Evolutionary conservation across 1,140 invertebrate genomes (phyloP).

Genomic region (Maconellicoccus hirsutus): DNA sequence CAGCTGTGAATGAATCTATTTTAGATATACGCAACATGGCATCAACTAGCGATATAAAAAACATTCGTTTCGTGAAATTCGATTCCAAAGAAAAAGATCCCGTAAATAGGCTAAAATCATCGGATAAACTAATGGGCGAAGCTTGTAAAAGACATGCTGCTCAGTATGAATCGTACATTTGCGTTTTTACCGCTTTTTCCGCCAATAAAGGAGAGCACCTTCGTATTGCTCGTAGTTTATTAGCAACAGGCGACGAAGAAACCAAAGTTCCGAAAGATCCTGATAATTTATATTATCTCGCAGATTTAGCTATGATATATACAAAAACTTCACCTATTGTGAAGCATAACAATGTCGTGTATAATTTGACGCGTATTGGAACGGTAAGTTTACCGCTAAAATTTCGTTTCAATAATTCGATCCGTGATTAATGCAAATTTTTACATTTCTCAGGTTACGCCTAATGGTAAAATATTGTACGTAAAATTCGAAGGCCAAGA

Average conservation of each 20-base stretch:
- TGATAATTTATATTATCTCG: neutral
- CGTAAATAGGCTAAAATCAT: neutral
- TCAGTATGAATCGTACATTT: too few relatives aligned
- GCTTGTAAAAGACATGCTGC: neutral
- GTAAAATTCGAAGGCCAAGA: too few relatives aligned
- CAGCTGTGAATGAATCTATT: too few relatives aligned
- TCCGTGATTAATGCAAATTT: too few relatives aligned
- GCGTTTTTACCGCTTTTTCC: too few relatives aligned
- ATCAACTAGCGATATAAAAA: too few relatives aligned
- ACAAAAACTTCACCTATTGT: neutral
- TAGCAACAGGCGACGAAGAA: neutral
- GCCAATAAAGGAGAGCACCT: too few relatives aligned
- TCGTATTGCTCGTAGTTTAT: neutral
- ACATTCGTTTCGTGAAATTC: neutral
- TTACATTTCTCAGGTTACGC: too few relatives aligned
- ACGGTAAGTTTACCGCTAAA: neutral
- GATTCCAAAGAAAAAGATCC: neutral
- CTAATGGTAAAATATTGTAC: too few relatives aligned
- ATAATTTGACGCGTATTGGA: neutral
- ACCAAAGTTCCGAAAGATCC: neutral
- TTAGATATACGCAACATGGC: too few relatives aligned
- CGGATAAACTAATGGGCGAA: neutral
- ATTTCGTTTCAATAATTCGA: too few relatives aligned
- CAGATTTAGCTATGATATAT: neutral
- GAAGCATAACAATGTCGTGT: neutral